phyloP scores from a whole-genome alignment of 2,888 invertebrate species.

The Parnassius orleans region DNA sequence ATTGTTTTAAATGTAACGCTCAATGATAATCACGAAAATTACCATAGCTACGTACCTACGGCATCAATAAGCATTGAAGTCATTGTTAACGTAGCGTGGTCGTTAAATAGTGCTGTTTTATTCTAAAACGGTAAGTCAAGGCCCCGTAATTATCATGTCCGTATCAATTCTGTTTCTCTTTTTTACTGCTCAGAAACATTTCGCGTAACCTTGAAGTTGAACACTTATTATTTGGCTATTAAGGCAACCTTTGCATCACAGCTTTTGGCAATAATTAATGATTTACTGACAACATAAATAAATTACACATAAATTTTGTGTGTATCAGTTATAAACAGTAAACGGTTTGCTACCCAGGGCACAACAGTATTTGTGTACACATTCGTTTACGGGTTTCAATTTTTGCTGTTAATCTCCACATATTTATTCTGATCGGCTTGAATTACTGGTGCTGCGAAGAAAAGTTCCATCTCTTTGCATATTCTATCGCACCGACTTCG shows the following conservation, averaged over 20 bases:
- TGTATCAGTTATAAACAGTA: too few species aligned
- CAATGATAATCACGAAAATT: slow-evolving; percentile 23
- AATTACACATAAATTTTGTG: too few species aligned
- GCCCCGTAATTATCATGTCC: slow-evolving; percentile 70
- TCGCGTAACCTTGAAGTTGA: slow-evolving; percentile 64
- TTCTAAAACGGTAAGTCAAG: slow-evolving; percentile 79
- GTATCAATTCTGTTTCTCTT: slow-evolving; percentile 72
- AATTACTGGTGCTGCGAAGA: too few species aligned
- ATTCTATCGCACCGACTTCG: too few species aligned
- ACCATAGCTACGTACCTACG: slow-evolving; percentile 26
- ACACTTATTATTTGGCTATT: slow-evolving; percentile 73
- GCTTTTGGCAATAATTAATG: slow-evolving; percentile 49
- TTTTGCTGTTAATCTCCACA: too few species aligned
- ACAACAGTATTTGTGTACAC: too few species aligned
- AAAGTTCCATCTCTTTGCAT: too few species aligned
- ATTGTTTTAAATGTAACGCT: slow-evolving; percentile 16
- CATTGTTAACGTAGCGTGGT: slow-evolving; percentile 43
- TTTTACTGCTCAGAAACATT: slow-evolving; percentile 71
- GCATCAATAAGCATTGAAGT: slow-evolving; percentile 35
- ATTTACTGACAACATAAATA: neutral
- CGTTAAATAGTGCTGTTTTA: slow-evolving; percentile 66
- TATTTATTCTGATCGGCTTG: too few species aligned
- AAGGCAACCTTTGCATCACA: slow-evolving; percentile 55
- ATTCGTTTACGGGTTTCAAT: too few species aligned
- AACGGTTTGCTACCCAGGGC: too few species aligned